A percentile compares a stretch with the other conserved stretches of the same genome.
Conservation (phyloP, 2,888 invertebrate genomes). For the Colostygia pectinataria region DNA sequence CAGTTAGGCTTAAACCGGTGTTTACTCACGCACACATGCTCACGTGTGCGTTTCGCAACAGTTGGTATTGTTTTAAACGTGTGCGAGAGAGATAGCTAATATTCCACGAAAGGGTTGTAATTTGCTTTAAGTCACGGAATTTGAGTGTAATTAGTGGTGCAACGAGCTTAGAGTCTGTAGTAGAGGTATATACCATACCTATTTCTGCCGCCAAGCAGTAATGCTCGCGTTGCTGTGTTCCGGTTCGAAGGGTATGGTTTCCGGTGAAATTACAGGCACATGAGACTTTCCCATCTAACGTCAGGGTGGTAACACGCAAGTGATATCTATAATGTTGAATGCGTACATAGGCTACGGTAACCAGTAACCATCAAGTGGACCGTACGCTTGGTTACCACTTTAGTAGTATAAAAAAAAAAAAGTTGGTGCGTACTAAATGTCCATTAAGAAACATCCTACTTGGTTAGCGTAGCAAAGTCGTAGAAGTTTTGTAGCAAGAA, state of each 20-base stretch:
- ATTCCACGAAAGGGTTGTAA: constrained; percentile 53
- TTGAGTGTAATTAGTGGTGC: constrained; percentile 76
- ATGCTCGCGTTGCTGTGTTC: too few relatives aligned
- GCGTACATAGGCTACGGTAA: too few relatives aligned
- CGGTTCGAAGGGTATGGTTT: too few relatives aligned
- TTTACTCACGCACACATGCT: constrained; percentile 77
- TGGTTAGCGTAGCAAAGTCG: constrained; percentile 22
- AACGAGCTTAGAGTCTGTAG: constrained; percentile 64
- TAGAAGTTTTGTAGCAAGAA: constrained; percentile 17
- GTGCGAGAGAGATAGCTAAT: constrained; percentile 51
- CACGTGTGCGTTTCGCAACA: constrained; percentile 56
- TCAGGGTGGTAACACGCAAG: too few relatives aligned
- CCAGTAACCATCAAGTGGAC: too few relatives aligned
- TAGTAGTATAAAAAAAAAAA: too few relatives aligned
- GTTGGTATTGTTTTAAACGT: constrained; percentile 64
- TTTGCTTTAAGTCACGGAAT: constrained; percentile 71
- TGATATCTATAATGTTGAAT: too few relatives aligned
- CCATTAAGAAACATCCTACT: too few relatives aligned
- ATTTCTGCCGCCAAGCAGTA: too few relatives aligned
- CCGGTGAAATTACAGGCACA: too few relatives aligned
- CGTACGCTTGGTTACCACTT: too few relatives aligned
- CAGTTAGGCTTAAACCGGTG: constrained; percentile 84
- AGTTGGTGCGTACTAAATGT: constrained; percentile 25
- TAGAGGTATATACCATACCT: constrained; percentile 62
- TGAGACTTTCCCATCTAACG: too few relatives aligned